Evolutionary conservation across 2,797 vertebrate species (phyloP).

Genomic region (Phoebastria nigripes): DNA sequence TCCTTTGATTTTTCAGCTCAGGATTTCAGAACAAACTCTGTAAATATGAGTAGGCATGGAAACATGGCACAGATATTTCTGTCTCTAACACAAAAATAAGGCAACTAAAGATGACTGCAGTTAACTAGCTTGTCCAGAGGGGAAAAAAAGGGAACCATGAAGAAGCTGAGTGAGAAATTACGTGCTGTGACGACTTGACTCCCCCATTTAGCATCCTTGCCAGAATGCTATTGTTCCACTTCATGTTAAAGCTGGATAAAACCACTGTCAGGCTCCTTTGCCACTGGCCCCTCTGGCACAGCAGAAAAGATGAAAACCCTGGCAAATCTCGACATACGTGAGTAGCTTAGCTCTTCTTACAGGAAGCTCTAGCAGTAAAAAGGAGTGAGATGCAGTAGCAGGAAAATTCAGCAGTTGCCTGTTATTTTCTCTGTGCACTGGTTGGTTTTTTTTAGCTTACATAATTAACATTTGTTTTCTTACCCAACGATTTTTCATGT

Average conservation of each 20-base stretch:
- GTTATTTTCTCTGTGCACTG: neutral
- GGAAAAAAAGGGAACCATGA: neutral
- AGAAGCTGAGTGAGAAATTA: neutral
- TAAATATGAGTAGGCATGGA: constrained; percentile 62
- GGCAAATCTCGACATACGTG: neutral
- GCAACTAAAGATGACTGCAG: neutral
- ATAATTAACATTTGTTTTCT: neutral
- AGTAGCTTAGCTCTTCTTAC: neutral
- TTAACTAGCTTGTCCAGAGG: constrained; percentile 11
- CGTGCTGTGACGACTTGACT: neutral
- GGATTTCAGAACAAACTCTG: constrained; percentile 8
- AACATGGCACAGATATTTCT: constrained; percentile 50
- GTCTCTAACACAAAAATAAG: constrained; percentile 41
- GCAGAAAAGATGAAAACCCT: neutral
- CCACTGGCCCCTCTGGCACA: neutral
- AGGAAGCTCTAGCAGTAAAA: neutral
- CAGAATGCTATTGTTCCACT: neutral
- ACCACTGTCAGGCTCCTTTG: neutral
- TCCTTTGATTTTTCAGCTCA: neutral
- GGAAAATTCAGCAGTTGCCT: neutral
- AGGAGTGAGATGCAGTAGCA: neutral
- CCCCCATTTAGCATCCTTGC: neutral
- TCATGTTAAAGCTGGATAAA: neutral
- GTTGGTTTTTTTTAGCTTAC: neutral
- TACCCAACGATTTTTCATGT: neutral